Conservation (phyloP, 2,888 invertebrate genomes). For the Pachliopta kotzebuea region DNA sequence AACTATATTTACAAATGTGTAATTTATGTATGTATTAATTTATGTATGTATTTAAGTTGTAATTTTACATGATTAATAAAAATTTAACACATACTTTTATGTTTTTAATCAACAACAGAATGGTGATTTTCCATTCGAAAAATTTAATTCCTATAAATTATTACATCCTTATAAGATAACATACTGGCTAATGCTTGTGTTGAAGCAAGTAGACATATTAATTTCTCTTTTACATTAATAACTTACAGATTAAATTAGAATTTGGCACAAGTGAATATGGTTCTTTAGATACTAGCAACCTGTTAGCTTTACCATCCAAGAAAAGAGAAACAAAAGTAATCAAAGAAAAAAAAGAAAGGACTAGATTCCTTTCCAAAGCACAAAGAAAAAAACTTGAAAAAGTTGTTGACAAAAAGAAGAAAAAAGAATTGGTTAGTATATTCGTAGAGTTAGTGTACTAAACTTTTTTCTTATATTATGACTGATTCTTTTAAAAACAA, state of each 20-base stretch:
- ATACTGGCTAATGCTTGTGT: no score
- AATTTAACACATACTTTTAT: no score
- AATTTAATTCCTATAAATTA: no score
- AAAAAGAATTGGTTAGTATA: constrained; percentile 90
- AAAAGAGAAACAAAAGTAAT: constrained; percentile 89
- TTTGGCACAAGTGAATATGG: constrained; percentile 79
- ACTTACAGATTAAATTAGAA: constrained; percentile 84
- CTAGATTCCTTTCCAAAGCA: constrained; percentile 90
- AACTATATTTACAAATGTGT: no score
- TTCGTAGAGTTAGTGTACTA: not conserved
- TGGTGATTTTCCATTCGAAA: no score
- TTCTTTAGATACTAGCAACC: constrained; percentile 86
- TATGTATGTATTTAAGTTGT: no score
- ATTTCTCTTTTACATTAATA: not conserved
- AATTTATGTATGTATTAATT: no score
- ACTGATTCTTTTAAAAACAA: no score
- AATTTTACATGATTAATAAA: no score
- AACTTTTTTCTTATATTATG: no score
- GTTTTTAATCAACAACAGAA: no score
- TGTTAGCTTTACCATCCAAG: constrained; percentile 89
- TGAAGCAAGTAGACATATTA: not conserved
- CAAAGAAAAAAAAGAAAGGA: constrained; percentile 76
- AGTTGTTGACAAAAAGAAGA: constrained; percentile 92
- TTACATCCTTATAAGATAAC: no score
- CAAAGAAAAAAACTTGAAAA: constrained; percentile 92